phyloP scores from a whole-genome alignment of 2,113 vertebrate species.

The Puntigrus tetrazona region DNA sequence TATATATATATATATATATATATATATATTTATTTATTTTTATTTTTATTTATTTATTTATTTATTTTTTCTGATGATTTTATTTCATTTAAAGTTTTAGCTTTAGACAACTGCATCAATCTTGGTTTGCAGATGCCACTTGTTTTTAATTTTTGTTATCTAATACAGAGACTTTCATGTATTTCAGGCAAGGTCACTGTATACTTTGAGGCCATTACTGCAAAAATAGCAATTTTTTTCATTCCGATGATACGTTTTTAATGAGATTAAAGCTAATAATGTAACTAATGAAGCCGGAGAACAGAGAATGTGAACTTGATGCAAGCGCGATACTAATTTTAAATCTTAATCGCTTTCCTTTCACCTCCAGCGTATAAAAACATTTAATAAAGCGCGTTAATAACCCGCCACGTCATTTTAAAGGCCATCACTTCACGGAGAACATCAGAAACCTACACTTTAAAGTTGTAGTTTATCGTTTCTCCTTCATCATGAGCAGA shows the following conservation, averaged over 20 bases:
- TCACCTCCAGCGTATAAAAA: not conserved
- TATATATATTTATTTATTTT: no score
- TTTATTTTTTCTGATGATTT: no score
- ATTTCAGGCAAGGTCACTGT: not conserved
- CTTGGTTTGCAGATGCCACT: not conserved
- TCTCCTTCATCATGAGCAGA: conserved; percentile 11
- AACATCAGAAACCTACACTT: not conserved
- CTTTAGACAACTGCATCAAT: not conserved
- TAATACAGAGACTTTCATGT: not conserved
- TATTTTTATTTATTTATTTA: no score
- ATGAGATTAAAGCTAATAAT: conserved; percentile 1
- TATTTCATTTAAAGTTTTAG: no score
- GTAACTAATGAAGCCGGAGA: not conserved
- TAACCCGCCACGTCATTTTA: not conserved
- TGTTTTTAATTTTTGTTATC: not conserved
- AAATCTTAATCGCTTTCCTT: not conserved
- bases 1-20: no score
- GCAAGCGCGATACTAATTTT: not conserved
- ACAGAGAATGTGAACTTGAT: not conserved
- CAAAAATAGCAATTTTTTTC: not conserved
- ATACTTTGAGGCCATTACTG: not conserved
- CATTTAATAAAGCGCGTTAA: not conserved
- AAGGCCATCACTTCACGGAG: not conserved
- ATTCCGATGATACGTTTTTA: not conserved
- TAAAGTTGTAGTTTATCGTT: conserved; percentile 13